Evolutionary conservation across 2,888 invertebrate species (phyloP).

Genomic region (Dasysyrphus tricinctus): DNA sequence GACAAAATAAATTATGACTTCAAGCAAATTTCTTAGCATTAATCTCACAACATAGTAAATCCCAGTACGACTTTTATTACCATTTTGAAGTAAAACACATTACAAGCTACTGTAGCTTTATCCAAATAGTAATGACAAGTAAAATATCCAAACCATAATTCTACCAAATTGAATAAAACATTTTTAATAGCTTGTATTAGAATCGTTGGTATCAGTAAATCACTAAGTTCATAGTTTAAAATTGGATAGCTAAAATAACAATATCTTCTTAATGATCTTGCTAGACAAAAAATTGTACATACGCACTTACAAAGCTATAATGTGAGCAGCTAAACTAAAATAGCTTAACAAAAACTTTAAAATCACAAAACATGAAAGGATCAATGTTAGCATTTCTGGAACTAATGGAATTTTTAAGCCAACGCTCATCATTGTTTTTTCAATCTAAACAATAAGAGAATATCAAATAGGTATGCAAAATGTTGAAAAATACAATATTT

Average conservation of each 20-base stretch:
- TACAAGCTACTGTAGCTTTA: slow-evolving; percentile 34
- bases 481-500: background rate
- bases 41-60: slow-evolving; percentile 78
- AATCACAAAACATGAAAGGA: slow-evolving; percentile 78
- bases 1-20: background rate
- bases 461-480: background rate
- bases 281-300: background rate
- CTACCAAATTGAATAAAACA: slow-evolving; percentile 78
- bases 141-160: slow-evolving; percentile 78
- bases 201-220: slow-evolving; percentile 80
- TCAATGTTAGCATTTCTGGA: slow-evolving; percentile 77
- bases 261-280: background rate
- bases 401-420: slow-evolving; percentile 74
- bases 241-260: slow-evolving; percentile 79
- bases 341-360: slow-evolving; percentile 79
- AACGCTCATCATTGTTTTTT: slow-evolving; percentile 34
- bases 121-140: slow-evolving; percentile 77
- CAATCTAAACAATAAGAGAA: slow-evolving; percentile 16
- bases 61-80: slow-evolving; percentile 77
- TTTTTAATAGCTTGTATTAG: slow-evolving; percentile 78
- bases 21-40: background rate
- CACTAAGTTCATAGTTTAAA: slow-evolving; percentile 79
- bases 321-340: slow-evolving; percentile 79
- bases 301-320: slow-evolving; percentile 80
- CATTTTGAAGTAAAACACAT: slow-evolving; percentile 77